phyloP scores from a whole-genome alignment of 2,113 vertebrate genomes.

The Motacilla tschutschensis region DNA sequence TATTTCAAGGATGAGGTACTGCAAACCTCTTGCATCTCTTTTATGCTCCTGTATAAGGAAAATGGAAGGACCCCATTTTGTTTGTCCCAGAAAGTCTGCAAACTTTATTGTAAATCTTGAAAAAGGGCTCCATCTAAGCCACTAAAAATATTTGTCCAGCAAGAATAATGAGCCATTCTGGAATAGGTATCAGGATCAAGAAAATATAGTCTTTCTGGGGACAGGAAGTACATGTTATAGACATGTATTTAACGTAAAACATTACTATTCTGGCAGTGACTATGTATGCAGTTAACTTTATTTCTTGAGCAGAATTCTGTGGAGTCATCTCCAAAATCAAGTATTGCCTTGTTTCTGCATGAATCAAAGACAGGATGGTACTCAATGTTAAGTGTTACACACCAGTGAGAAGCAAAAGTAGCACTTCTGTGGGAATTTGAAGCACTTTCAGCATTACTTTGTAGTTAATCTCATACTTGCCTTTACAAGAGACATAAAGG shows the following conservation, averaged over 20 bases:
- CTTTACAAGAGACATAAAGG: background rate
- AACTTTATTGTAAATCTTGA: background rate
- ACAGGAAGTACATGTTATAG: background rate
- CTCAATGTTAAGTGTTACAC: background rate
- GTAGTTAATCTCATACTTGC: background rate
- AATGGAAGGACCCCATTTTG: background rate
- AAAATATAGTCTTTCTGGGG: background rate
- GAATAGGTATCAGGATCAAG: background rate
- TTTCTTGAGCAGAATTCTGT: background rate
- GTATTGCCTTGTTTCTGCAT: background rate
- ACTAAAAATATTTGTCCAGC: background rate
- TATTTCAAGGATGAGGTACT: background rate
- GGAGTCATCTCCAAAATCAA: background rate
- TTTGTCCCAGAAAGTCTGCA: background rate
- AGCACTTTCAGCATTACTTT: background rate
- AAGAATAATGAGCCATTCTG: background rate
- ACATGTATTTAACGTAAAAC: background rate
- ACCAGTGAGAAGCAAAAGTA: background rate
- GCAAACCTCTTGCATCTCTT: background rate
- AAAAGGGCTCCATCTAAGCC: background rate
- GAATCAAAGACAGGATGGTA: background rate
- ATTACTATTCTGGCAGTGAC: background rate
- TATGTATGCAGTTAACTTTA: background rate
- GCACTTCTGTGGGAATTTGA: background rate
- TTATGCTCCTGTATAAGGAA: background rate